Percentiles rank a stretch among this genome's conserved stretches.
phyloP scores from a whole-genome alignment of 2,113 vertebrate genomes.

The Sakesphorus luctuosus region DNA sequence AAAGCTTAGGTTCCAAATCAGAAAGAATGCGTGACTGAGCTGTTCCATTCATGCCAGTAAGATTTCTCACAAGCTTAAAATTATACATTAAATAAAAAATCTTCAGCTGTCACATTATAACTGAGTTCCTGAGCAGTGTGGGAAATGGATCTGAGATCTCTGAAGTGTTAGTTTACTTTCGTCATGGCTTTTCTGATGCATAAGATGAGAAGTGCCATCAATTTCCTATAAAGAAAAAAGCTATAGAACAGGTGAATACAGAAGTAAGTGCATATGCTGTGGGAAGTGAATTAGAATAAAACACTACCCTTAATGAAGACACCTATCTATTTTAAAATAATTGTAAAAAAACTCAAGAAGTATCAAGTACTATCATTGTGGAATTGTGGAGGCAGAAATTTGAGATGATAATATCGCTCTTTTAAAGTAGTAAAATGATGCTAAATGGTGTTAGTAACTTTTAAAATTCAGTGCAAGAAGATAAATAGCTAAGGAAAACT shows the following conservation, averaged over 20 bases:
- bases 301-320: background rate
- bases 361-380: background rate
- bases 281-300: background rate
- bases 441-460: background rate
- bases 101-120: background rate
- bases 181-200: background rate
- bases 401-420: background rate
- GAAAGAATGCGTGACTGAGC: background rate
- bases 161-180: background rate
- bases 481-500: background rate
- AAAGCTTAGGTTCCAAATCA: background rate
- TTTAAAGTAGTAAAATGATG: background rate
- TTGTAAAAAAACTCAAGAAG: background rate
- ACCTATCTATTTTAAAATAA: background rate
- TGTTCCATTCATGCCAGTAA: background rate
- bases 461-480: background rate
- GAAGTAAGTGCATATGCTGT: background rate
- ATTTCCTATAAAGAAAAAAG: background rate
- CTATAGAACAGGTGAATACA: background rate
- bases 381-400: background rate
- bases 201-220: background rate
- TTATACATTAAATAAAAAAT: background rate
- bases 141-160: background rate
- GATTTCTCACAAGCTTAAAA: background rate
- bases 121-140: background rate